Percentiles rank a stretch among this genome's conserved stretches.
These are phyloP conservation scores for Sarcophaga peregrina DNA, from an alignment of 1,140 invertebrate genomes.

Conservation along the genomic window DNA sequence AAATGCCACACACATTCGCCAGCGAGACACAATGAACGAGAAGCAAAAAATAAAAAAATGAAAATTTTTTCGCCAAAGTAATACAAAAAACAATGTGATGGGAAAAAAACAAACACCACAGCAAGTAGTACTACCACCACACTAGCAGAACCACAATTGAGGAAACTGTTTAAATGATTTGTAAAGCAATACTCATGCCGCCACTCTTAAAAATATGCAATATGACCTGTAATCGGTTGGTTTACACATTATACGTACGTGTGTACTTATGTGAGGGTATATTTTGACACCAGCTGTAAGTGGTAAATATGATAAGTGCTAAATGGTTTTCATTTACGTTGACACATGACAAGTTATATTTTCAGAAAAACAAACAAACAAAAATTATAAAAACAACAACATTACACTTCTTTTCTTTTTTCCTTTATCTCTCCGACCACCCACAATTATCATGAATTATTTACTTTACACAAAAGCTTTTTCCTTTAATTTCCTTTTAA, in stretches of 20 bases:
- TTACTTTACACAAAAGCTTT: not conserved
- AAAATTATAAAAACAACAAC: too few relatives aligned
- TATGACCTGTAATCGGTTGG: not conserved
- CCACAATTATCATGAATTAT: not conserved
- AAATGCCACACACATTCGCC: too few relatives aligned
- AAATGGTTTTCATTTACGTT: not conserved
- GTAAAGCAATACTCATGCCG: not conserved
- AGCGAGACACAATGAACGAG: too few relatives aligned
- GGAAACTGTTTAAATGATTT: constrained; percentile 25
- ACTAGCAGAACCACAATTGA: not conserved
- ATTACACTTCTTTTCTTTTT: too few relatives aligned
- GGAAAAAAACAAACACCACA: not conserved
- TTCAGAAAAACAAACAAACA: not conserved
- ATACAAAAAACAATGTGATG: not conserved
- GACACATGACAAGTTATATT: constrained; percentile 14
- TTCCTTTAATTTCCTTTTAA: not conserved
- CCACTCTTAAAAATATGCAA: not conserved
- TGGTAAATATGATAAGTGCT: constrained; percentile 2
- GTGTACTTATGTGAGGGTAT: not conserved
- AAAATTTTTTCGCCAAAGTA: too few relatives aligned
- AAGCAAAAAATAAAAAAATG: too few relatives aligned
- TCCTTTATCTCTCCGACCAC: not conserved
- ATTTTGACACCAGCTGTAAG: constrained; percentile 4
- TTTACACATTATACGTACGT: not conserved
- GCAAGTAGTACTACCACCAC: too few relatives aligned